A percentile compares a stretch with the other conserved stretches of the same genome.
Evolutionary conservation across 2,797 vertebrate species (phyloP).

Genomic region (Liasis olivaceus): DNA sequence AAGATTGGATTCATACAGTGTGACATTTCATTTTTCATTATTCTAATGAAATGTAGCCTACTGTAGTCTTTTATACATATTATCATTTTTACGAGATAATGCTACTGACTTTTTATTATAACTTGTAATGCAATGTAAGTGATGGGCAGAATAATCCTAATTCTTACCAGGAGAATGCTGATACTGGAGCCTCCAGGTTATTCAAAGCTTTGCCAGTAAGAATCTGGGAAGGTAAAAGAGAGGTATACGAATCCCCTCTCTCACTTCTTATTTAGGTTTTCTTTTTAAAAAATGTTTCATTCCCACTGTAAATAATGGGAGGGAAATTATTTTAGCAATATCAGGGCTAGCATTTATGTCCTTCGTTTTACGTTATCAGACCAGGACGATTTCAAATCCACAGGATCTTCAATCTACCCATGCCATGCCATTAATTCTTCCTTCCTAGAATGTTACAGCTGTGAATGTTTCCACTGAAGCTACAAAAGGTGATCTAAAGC

Average conservation of each 20-base stretch:
- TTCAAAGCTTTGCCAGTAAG: not conserved
- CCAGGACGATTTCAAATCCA: not conserved
- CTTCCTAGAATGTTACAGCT: not conserved
- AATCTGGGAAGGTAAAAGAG: not conserved
- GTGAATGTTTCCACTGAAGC: not conserved
- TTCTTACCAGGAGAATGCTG: not conserved
- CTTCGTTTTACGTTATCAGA: not conserved
- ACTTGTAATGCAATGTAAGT: not conserved
- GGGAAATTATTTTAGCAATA: not conserved
- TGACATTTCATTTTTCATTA: constrained; percentile 20
- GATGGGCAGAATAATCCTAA: not conserved
- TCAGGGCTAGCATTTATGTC: not conserved
- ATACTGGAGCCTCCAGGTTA: not conserved
- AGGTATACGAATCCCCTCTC: not conserved
- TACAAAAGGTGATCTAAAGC: not conserved
- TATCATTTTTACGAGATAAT: constrained; percentile 4
- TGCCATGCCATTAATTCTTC: no score
- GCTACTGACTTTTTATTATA: not conserved
- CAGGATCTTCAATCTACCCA: not conserved
- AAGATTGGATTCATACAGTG: not conserved
- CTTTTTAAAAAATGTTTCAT: not conserved
- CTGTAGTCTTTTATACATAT: constrained; percentile 8
- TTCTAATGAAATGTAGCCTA: not conserved
- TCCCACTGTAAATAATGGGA: not conserved
- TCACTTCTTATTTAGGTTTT: no score